Evolutionary conservation across 2,113 vertebrate species (phyloP).

Genomic region (Crypturellus undulatus): DNA sequence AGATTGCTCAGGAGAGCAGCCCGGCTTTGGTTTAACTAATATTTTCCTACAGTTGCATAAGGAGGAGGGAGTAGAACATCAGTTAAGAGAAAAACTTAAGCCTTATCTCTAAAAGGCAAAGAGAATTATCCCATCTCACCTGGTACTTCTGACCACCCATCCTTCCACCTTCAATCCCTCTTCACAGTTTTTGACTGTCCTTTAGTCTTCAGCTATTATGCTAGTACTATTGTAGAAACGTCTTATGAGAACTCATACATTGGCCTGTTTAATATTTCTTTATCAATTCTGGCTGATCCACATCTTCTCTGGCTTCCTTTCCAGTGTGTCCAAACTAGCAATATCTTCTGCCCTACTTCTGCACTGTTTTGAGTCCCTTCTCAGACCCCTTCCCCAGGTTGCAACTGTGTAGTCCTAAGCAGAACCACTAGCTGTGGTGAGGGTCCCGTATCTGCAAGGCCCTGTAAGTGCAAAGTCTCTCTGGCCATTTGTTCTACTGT

Average conservation of each 20-base stretch:
- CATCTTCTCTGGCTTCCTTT: neutral
- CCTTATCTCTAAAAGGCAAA: neutral
- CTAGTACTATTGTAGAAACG: neutral
- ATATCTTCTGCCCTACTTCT: neutral
- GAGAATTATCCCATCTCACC: neutral
- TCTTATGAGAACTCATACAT: neutral
- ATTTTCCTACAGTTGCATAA: conserved; percentile 44
- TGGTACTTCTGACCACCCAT: neutral
- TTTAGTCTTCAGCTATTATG: neutral
- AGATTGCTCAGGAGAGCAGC: neutral
- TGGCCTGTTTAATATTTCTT: neutral
- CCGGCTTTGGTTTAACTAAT: conserved; percentile 3
- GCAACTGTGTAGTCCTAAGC: neutral
- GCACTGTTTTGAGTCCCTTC: neutral
- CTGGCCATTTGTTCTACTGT: neutral
- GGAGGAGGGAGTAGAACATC: neutral
- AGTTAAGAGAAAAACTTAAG: neutral
- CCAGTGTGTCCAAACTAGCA: neutral
- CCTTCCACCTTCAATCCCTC: neutral
- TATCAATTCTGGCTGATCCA: neutral
- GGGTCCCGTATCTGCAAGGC: accelerated
- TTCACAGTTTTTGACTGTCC: accelerated
- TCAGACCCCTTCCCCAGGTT: neutral
- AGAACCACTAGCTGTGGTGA: neutral
- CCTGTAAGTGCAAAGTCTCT: neutral